phyloP scores from a whole-genome alignment of 1,140 invertebrate species.

The Drosophila murphyi region DNA sequence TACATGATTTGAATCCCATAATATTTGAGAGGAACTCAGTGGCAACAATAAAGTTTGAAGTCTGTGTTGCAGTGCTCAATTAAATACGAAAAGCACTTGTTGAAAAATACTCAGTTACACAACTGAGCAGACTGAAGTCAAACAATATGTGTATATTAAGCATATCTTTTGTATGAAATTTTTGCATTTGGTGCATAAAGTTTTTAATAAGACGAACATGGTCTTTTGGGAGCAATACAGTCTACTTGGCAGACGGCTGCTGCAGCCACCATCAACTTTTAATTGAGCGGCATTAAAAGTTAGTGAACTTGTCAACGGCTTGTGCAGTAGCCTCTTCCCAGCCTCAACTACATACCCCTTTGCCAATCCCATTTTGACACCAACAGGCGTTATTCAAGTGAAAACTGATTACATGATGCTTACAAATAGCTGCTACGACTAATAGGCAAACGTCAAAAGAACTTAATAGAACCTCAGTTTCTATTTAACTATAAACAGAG shows the following conservation, averaged over 20 bases:
- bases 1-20: not conserved
- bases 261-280: conserved; percentile 60
- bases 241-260: not conserved
- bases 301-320: conserved; percentile 75
- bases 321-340: conserved; percentile 19
- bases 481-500: conserved; percentile 28
- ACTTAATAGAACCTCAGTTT: conserved; percentile 56
- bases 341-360: not conserved
- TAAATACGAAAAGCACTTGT: not conserved
- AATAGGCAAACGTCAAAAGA: conserved; percentile 31
- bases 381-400: conserved; percentile 25
- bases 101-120: conserved; percentile 16
- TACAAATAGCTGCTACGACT: conserved; percentile 34
- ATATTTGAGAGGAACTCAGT: not conserved
- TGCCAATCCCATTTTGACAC: conserved; percentile 2
- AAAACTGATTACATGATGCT: conserved; percentile 65
- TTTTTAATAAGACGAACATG: conserved; percentile 40
- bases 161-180: conserved; percentile 51
- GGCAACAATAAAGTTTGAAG: no score
- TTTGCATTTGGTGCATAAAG: conserved; percentile 50
- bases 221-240: conserved; percentile 3
- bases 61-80: not conserved
- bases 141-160: conserved; percentile 14
- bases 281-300: conserved; percentile 79
- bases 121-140: conserved; percentile 16